These are phyloP conservation scores for Cotesia congregata DNA, from an alignment of 2,888 invertebrate species.

Conservation along the genomic window DNA sequence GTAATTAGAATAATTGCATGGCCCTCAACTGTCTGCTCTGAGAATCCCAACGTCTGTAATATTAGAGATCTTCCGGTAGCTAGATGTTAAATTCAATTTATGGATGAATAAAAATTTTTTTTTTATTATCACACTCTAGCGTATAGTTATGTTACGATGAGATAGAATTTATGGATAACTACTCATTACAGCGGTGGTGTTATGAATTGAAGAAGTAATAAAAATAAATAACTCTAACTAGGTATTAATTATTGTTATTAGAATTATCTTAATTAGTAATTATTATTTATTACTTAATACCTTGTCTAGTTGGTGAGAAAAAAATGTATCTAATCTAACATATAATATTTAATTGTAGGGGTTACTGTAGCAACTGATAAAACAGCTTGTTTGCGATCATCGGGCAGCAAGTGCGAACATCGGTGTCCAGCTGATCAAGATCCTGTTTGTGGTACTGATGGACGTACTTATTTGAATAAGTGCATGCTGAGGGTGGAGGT, in stretches of 20 bases:
- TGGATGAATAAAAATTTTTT: not conserved
- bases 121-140: not conserved
- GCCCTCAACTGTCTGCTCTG: not conserved
- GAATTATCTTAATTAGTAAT: not conserved
- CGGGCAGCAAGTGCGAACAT: conserved; percentile 74
- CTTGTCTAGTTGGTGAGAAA: no score
- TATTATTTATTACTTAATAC: not conserved
- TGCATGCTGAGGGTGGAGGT: conserved; percentile 73
- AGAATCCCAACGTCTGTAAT: not conserved
- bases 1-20: conserved; percentile 26
- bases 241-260: not conserved
- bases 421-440: conserved; percentile 88
- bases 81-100: conserved; percentile 19
- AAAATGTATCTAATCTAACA: no score
- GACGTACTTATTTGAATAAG: conserved; percentile 87
- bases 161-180: not conserved
- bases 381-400: conserved; percentile 71
- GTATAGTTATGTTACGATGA: not conserved
- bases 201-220: not conserved
- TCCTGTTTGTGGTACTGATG: conserved; percentile 90
- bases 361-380: conserved; percentile 66
- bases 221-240: not conserved
- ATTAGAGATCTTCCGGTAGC: conserved; percentile 9
- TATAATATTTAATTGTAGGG: conserved; percentile 54
- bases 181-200: not conserved